phyloP scores from a whole-genome alignment of 2,888 invertebrate genomes.

The Caenorhabditis parvicauda region DNA sequence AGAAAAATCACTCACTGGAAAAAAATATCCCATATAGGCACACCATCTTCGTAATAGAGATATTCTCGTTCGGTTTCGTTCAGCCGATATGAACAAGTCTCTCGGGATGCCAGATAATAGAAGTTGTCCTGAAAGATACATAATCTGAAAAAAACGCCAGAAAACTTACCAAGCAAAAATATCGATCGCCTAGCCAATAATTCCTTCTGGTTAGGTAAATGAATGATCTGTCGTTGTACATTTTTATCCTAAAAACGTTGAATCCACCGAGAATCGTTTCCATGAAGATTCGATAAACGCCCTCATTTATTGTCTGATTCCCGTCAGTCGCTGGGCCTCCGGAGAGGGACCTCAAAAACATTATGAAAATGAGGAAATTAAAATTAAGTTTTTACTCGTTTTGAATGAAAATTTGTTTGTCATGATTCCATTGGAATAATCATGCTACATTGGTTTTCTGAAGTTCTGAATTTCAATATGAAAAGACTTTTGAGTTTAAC shows the following conservation, averaged over 20 bases:
- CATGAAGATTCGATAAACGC: conserved; percentile 50
- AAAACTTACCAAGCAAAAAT: conserved; percentile 51
- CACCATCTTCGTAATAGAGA: conserved; percentile 52
- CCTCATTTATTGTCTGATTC: conserved; percentile 45
- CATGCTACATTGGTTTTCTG: too few relatives aligned
- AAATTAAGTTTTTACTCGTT: too few relatives aligned
- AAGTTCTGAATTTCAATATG: too few relatives aligned
- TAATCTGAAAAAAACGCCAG: conserved; percentile 1
- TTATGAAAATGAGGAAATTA: not conserved
- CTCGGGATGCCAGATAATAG: conserved; percentile 55
- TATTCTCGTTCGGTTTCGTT: conserved; percentile 48
- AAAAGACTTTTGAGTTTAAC: too few relatives aligned
- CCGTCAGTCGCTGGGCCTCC: conserved; percentile 51
- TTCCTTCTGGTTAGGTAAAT: conserved; percentile 50
- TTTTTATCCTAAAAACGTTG: conserved; percentile 42
- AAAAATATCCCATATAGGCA: conserved; percentile 53
- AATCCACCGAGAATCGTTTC: conserved; percentile 52
- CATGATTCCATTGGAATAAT: too few relatives aligned
- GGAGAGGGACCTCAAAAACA: conserved; percentile 41
- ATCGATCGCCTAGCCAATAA: conserved; percentile 60
- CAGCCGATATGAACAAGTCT: conserved; percentile 58
- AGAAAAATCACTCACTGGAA: conserved; percentile 56
- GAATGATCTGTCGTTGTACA: conserved; percentile 59
- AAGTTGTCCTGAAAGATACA: conserved; percentile 51
- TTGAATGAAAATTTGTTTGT: too few relatives aligned